Evolutionary conservation across 2,797 vertebrate species (phyloP), one percentile per base, ranked within the genome.

Genomic region (Vireo griseus): DNA sequence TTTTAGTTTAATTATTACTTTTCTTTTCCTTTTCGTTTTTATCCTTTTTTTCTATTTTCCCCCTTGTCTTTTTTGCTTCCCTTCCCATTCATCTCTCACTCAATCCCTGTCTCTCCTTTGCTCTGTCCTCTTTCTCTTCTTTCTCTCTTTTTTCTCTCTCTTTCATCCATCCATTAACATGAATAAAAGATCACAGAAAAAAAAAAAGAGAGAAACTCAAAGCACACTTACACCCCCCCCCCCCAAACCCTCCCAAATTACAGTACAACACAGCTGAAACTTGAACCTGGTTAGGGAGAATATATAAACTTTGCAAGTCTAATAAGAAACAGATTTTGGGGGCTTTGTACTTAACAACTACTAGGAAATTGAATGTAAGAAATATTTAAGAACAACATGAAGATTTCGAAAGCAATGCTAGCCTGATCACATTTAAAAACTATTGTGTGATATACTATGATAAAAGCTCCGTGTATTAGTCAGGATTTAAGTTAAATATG

Each of bases 271-370:
- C 22, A 65, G 45, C 9, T 88, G 82, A 91, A 96, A 95, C 50
- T 35, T 88, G 89, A 93, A 90, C 67, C 86, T 88, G 22, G 25
- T 76, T 86, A 80, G 77, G n/a, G 25, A 88, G 86, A 88, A 92
- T 80, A 63, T 54, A 63, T 90, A 93, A 94, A 93, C 91, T 83
- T 74, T 79, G 8, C 55, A 90, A 86, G 68, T 74, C 40, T 92
- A 95, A 95, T 67, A 83, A 44, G 83, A 93, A 95, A 86, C 88
- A 92, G 88, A 90, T 93, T 92, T 77, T 48, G 37, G 76, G 35
- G 33, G 20, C 61, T 93, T 93, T 86, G 61, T 83, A 77, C 52
- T 80, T 88, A 74, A 77, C 37, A 93, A 63, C 58, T 83, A 77
- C 65, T 86, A 74, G 73, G 73, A 93, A 94, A 90, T 29, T 57